Base-by-base conservation (phyloP, 1,140 invertebrate genomes). In the Dinoponera quadriceps region DNA sequence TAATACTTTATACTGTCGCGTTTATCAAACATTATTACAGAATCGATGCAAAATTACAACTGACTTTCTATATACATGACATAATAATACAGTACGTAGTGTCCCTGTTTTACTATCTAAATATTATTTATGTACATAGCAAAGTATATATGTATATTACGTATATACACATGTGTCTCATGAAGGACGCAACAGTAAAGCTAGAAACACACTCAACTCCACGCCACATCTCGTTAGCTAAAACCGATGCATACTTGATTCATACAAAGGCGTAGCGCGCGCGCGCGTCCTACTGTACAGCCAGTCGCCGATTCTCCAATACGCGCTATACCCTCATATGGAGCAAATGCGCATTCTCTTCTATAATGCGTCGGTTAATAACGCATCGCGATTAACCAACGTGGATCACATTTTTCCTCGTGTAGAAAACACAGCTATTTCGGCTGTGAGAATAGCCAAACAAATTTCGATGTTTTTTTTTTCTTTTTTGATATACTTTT, bases 71-170 rank as follows among this genome's bases (percentile, higher is more conserved):
- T 88, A 77, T 86, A 84, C 84, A 88, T 66, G 49, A 71, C 78
- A 88, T 75, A 83, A 38, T 75, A 66, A 57, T 88, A 88, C 83
- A 83, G 18, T 75, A 51, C 65, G 49, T 83, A 88, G 74, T 84
- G 63, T 68, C 65, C 75, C 77, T 89, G 80, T 74, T 77, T 71
- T 63, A 68, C 84, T 84, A 86, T 75, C 82, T 86, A 89, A 77
- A 83, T 54, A 80, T 88, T 84, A 88, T 83, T 78, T 89, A 84
- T 88, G 49, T 88, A 89, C 84, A 85, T 33, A 81, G 86, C 86
- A 88, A 88, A 84, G 74, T 85, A 69, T 73, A 74, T 80, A 55
- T 55, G 4, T 20, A 71, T 80, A 69, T 51, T 38, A 33, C 69
- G 57, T 80, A 80, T 77, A 83, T 85, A 88, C 84, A 83, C 55